Evolutionary conservation across 2,113 vertebrate genomes (phyloP).

Genomic region (Heteronetta atricapilla): DNA sequence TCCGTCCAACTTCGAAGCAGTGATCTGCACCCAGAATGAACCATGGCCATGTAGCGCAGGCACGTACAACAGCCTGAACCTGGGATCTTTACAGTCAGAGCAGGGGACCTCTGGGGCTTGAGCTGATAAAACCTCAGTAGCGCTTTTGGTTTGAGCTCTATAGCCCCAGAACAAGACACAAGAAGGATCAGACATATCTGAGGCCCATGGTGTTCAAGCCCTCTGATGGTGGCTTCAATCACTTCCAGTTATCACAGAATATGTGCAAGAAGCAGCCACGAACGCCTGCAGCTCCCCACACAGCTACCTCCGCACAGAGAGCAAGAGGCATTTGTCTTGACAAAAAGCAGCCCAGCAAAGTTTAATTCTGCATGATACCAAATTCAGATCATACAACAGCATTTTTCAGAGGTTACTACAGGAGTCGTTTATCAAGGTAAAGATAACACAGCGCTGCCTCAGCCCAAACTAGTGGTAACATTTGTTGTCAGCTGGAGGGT

Average conservation of each 20-base stretch:
- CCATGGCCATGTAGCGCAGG: accelerated
- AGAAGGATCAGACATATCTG: accelerated
- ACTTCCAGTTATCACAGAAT: background rate
- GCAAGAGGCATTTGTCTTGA: background rate
- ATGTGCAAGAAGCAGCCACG: background rate
- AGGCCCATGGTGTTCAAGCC: background rate
- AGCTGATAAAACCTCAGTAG: background rate
- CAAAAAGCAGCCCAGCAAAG: background rate
- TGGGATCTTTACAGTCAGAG: background rate
- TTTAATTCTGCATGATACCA: background rate
- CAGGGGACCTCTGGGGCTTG: background rate
- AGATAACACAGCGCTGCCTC: background rate
- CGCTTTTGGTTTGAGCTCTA: background rate
- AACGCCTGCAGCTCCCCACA: background rate
- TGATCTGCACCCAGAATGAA: background rate
- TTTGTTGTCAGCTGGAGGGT: background rate
- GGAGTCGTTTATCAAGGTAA: background rate
- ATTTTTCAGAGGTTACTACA: background rate
- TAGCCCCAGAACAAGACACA: background rate
- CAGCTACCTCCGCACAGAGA: background rate
- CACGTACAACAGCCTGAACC: background rate
- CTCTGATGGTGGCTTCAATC: background rate
- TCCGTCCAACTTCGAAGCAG: background rate
- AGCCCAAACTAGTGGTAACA: background rate
- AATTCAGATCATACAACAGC: background rate